Base-by-base conservation (phyloP, 2,797 vertebrate species). In the Gambusia yucatana region DNA sequence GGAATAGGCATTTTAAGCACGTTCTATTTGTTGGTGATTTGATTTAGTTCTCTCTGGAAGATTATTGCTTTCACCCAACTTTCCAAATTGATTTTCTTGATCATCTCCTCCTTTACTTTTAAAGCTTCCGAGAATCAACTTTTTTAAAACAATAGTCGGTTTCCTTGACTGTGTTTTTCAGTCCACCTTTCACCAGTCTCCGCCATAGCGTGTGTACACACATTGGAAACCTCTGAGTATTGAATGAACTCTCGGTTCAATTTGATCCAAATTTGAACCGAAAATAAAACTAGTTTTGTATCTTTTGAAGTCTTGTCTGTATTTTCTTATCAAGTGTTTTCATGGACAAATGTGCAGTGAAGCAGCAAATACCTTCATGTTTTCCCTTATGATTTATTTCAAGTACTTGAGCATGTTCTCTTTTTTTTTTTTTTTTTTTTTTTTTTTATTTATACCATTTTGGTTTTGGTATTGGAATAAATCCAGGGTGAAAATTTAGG, bases 241-340 rank as follows among this genome's bases (percentile, higher is more conserved):
- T 82, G 77, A 84, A 81, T n/a, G 78, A 79, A 67, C 20, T 72
- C 46, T 77, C 72, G 4, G 8, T 28, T 39, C 76, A 75, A 48
- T 74, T 75, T 74, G 39, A 72, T 22, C 4, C 79, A 79, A 36
- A 36, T 50, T 48, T 7, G 20, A 30, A 72, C 3, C 0, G 13
- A 47, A 28, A 47, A 48, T 36, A 36, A 22, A 50, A 13, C 6
- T 2, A 4, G 33, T 72, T 50, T 13, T 36, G n/a, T 2, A 8
- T 8, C 5, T 47, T 30, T 13, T 44, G 13, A 72, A 33, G 16
- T 3, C 43, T 25, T 20, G 8, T 1, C 3, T 72, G 22, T 10
- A 36, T 50, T 48, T 72, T 22, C 10, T 52, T 36, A 36, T 50
- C 25, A 36, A 36, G 33, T 73, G 20, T 36, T 73, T 73, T 39